Evolutionary conservation across 2,113 vertebrate genomes (phyloP), one percentile per base, ranked within the genome.

Genomic region (Beaufortia kweichowensis): DNA sequence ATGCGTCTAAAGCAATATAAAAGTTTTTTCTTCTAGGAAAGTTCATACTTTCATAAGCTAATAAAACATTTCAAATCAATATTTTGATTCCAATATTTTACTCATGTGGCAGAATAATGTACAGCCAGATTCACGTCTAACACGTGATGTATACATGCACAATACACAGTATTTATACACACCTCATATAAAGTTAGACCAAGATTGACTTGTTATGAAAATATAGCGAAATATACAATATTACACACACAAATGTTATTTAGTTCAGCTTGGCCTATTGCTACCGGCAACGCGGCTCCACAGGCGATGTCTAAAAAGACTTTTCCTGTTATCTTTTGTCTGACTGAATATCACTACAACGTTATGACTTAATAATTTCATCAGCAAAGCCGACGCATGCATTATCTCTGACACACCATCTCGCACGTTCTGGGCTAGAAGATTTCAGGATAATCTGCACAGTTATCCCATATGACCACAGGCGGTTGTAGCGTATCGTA

Each of bases 301-400:
- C 23, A 70, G 23, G 29, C 24, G n/a, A 55, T 17, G 12, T 69
- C 19, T 69, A 55, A 69, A 69, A 56, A 69, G 29, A 69, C 66
- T 69, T 69, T 69, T 31, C 66, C 65, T 67, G 65, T 67, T 67
- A 67, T 67, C 43, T 50, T 67, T 67, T 7, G 48, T 33, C 67
- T 70, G n/a, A 35, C 48, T 70, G 48, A 70, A 70, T 10, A 55
- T 35, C 67, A 23, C 48, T 24, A 17, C 48, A 33, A 70, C 35
- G 48, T 70, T 70, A 70, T 70, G 67, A 56, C 67, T 70, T 70
- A 56, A 56, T 70, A 70, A 70, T 70, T 70, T 70, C 67, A 70
- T 70, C 29, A 70, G 67, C n/a, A 70, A 35, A 56, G 15, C 29
- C 12, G 67, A 6, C n/a, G 3, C 48, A 70, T 56, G n/a, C 48